A percentile compares a stretch with the other conserved stretches of the same genome.
Evolutionary conservation across 2,113 vertebrate species (phyloP).

Genomic region (Natator depressus): DNA sequence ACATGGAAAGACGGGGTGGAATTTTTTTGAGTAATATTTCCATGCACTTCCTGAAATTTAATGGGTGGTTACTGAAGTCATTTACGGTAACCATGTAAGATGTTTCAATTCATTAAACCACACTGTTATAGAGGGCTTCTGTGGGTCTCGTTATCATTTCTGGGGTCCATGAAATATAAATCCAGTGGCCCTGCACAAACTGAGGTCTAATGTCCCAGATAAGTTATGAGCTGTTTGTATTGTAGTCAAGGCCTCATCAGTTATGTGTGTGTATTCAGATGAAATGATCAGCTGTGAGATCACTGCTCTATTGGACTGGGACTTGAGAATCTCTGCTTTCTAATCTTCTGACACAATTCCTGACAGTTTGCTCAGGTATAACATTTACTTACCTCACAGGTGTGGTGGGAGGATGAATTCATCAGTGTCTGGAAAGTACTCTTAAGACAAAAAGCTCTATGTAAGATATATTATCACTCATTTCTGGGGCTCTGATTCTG

Average conservation of each 20-base stretch:
- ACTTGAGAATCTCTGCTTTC: not conserved
- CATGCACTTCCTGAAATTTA: constrained; percentile 13
- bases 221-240: not conserved
- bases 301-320: not conserved
- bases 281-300: not conserved
- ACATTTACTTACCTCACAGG: not conserved
- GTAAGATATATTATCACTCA: not conserved
- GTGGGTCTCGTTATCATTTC: rapidly evolving
- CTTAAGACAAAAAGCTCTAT: rapidly evolving
- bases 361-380: not conserved
- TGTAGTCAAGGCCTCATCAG: not conserved
- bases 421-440: not conserved
- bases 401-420: not conserved
- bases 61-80: constrained; percentile 23
- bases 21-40: constrained; percentile 54
- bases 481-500: not conserved
- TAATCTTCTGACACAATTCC: not conserved
- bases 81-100: not conserved
- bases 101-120: not conserved
- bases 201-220: not conserved
- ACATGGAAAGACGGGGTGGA: constrained; percentile 45
- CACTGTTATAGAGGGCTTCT: not conserved
- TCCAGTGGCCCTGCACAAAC: not conserved
- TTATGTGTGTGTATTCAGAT: not conserved
- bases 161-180: not conserved